phyloP scores from a whole-genome alignment of 2,797 vertebrate species.

The Tauraco hartlaubi region DNA sequence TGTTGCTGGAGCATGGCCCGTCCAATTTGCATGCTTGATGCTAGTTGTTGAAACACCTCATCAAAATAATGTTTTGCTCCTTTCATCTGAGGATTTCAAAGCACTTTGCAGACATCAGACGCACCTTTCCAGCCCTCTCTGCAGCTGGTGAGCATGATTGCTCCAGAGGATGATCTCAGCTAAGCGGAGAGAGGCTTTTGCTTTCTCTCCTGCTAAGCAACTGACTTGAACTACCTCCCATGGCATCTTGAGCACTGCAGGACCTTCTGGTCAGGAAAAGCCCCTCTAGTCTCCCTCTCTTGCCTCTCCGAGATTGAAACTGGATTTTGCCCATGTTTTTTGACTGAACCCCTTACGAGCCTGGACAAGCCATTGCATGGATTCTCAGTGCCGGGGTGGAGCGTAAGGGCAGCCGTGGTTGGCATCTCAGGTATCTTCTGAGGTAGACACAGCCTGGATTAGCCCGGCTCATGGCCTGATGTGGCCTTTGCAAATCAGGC shows the following conservation, averaged over 20 bases:
- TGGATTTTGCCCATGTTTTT: neutral
- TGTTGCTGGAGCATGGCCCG: fast-evolving
- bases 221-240: neutral
- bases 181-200: neutral
- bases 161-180: neutral
- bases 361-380: neutral
- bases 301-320: no score
- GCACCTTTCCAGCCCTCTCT: neutral
- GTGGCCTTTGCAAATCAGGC: neutral
- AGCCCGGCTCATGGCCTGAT: neutral
- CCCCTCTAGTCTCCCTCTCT: neutral
- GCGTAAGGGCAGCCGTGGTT: neutral
- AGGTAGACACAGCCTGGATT: neutral
- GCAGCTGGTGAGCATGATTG: neutral
- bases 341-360: neutral
- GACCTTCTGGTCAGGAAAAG: neutral
- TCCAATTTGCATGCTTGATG: no score
- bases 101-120: neutral
- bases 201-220: neutral
- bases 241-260: neutral
- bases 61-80: neutral
- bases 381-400: neutral
- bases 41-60: neutral
- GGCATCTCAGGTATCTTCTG: neutral
- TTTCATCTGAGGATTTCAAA: neutral